phyloP scores from a whole-genome alignment of 2,888 invertebrate species.

The Eupithecia abbreviata region DNA sequence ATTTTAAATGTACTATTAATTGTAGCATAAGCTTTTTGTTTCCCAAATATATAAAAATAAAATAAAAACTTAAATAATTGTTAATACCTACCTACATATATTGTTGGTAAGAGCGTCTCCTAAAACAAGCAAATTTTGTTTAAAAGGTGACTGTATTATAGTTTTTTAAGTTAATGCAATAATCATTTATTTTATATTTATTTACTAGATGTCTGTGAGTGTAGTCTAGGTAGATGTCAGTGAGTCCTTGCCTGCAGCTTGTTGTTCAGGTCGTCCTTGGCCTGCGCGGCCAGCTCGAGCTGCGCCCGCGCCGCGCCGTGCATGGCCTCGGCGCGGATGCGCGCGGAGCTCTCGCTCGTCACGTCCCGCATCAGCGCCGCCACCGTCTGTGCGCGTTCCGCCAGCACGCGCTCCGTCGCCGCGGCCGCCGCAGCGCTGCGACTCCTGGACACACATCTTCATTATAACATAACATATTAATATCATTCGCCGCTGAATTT shows the following conservation, averaged over 20 bases:
- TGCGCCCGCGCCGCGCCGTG: constrained; percentile 45
- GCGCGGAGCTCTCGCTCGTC: constrained; percentile 49
- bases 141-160: too few species aligned
- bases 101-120: too few species aligned
- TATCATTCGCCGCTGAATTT: background rate
- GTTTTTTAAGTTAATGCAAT: too few species aligned
- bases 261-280: constrained; percentile 43
- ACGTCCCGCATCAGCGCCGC: constrained; percentile 58
- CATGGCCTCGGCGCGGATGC: constrained; percentile 47
- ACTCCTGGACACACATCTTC: background rate
- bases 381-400: constrained; percentile 51
- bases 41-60: too few species aligned
- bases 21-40: too few species aligned
- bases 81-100: too few species aligned
- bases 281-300: constrained; percentile 45
- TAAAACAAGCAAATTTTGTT: too few species aligned
- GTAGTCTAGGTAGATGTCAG: background rate
- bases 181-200: too few species aligned
- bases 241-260: constrained; percentile 3
- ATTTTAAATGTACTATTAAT: too few species aligned
- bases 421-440: constrained; percentile 2
- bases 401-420: constrained; percentile 45
- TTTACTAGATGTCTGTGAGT: too few species aligned
- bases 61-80: too few species aligned
- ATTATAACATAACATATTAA: background rate